Evolutionary conservation across 2,113 vertebrate species (phyloP).

Genomic region (Cyanoderma ruficeps): DNA sequence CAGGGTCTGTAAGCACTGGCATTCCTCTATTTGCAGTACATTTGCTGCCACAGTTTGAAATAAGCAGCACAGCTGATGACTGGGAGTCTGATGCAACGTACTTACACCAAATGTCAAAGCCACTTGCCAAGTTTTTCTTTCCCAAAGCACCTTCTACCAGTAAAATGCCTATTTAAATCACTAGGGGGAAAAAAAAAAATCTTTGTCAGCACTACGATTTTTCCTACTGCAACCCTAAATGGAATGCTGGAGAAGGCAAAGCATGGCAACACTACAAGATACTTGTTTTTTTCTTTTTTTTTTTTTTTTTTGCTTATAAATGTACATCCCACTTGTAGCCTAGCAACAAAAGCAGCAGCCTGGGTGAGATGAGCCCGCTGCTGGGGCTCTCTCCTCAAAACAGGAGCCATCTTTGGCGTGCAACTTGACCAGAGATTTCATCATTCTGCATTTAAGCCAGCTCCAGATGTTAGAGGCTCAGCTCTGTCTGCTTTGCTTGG

Average conservation of each 20-base stretch:
- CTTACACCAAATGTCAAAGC: constrained; percentile 5
- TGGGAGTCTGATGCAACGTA: constrained; percentile 20
- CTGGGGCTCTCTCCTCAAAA: constrained; percentile 53
- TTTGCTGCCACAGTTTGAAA: neutral
- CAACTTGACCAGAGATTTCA: constrained; percentile 56
- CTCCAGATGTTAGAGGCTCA: constrained; percentile 35
- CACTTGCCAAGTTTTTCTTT: neutral
- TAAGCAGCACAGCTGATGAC: neutral
- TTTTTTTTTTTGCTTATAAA: constrained; percentile 11
- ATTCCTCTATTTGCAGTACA: neutral
- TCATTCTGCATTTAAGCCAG: constrained; percentile 30
- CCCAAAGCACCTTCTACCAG: neutral
- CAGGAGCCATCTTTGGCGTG: constrained; percentile 67
- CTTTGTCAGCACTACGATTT: neutral
- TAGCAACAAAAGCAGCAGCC: constrained; percentile 69
- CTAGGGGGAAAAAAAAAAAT: neutral
- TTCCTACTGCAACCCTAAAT: neutral
- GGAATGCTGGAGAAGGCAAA: neutral
- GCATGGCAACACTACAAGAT: neutral
- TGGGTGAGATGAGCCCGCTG: constrained; percentile 34
- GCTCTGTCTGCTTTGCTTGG: neutral
- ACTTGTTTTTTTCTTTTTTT: neutral
- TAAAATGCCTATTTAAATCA: neutral
- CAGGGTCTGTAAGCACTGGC: neutral
- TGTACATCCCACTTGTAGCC: constrained; percentile 48